Evolutionary conservation across 2,797 vertebrate genomes (phyloP).

Genomic region (Squalus acanthias): DNA sequence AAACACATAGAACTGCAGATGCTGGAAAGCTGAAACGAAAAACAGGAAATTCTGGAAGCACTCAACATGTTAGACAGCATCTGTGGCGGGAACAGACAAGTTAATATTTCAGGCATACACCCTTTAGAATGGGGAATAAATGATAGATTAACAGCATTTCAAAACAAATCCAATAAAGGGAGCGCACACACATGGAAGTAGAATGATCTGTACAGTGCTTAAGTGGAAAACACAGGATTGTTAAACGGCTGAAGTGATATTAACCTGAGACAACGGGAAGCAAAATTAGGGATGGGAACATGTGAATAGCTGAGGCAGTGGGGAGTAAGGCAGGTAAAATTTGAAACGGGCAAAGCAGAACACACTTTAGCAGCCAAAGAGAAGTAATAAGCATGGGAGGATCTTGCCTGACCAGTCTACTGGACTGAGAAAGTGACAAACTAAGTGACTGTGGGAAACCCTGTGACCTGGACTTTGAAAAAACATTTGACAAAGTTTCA

Average conservation of each 20-base stretch:
- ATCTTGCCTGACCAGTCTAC: too few relatives aligned
- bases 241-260: neutral
- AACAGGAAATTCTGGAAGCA: neutral
- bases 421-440: too few relatives aligned
- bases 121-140: neutral
- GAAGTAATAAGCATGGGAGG: neutral
- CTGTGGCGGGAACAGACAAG: neutral
- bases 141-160: neutral
- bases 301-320: neutral
- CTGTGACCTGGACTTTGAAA: neutral
- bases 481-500: neutral
- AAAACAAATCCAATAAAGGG: neutral
- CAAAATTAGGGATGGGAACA: neutral
- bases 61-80: neutral
- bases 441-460: too few relatives aligned
- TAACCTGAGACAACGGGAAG: neutral
- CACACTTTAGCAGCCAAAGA: neutral
- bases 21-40: neutral
- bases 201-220: neutral
- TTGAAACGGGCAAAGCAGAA: neutral
- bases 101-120: neutral
- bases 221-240: neutral
- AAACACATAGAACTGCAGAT: neutral
- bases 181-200: neutral
- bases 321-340: neutral